phyloP scores from a whole-genome alignment of 2,888 invertebrate species.

The Syrphus vitripennis region DNA sequence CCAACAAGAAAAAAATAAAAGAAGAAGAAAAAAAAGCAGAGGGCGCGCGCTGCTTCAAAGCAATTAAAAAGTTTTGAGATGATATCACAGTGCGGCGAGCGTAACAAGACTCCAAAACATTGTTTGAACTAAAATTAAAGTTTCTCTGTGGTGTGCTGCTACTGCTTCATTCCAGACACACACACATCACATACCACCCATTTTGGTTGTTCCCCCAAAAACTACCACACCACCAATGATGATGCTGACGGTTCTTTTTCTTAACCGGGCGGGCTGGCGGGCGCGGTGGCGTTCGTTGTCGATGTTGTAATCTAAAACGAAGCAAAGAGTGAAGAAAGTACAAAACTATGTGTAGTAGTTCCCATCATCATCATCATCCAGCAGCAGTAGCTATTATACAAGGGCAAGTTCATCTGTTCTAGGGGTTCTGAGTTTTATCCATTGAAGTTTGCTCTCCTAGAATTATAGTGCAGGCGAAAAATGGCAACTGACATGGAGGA shows the following conservation, averaged over 20 bases:
- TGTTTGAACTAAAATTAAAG: constrained; percentile 70
- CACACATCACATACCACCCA: not conserved
- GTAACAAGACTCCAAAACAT: constrained; percentile 66
- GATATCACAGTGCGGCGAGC: constrained; percentile 62
- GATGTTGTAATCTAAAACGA: constrained; percentile 30
- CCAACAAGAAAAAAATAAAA: too few relatives aligned
- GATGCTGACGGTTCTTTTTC: not conserved
- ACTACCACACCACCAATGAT: constrained; percentile 1
- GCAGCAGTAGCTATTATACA: constrained; percentile 18
- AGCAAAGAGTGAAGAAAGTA: not conserved
- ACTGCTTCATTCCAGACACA: constrained; percentile 32
- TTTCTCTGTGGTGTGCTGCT: constrained; percentile 62
- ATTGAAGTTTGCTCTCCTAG: not conserved
- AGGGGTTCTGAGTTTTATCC: constrained; percentile 1
- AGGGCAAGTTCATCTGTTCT: constrained; percentile 52
- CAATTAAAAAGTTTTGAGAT: constrained; percentile 70
- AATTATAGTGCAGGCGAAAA: not conserved
- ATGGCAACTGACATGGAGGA: not conserved
- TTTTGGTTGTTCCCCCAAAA: not conserved
- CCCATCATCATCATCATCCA: not conserved
- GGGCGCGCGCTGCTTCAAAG: constrained; percentile 23
- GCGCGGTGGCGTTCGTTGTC: too few relatives aligned
- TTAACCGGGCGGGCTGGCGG: too few relatives aligned
- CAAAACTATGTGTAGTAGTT: not conserved
- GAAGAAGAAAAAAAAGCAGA: not conserved